Evolutionary conservation across 2,888 invertebrate species (phyloP).

Genomic region (Arge pagana): DNA sequence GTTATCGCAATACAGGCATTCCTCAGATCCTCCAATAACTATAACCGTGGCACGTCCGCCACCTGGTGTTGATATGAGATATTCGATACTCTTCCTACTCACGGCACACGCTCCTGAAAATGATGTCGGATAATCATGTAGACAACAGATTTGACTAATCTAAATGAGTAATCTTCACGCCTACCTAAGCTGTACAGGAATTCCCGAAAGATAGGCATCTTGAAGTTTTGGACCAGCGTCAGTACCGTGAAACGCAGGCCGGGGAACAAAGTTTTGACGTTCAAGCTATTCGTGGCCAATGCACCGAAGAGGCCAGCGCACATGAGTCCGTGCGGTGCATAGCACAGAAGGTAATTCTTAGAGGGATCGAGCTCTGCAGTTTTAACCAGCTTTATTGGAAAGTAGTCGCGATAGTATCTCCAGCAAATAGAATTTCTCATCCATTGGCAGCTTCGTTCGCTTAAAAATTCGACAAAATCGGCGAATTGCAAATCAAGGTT

Average conservation of each 20-base stretch:
- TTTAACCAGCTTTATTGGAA: conserved; percentile 83
- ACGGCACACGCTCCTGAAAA: conserved; percentile 62
- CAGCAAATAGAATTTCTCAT: conserved; percentile 72
- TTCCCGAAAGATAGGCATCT: conserved; percentile 74
- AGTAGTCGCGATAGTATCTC: conserved; percentile 79
- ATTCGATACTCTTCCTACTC: conserved; percentile 69
- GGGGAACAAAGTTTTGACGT: conserved; percentile 64
- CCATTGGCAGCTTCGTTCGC: conserved; percentile 59
- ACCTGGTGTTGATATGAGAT: conserved; percentile 60
- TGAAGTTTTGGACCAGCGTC: conserved; percentile 75
- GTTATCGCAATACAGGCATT: conserved; percentile 82
- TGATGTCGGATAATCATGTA: not conserved
- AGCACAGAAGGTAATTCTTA: conserved; percentile 84
- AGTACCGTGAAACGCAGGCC: conserved; percentile 66
- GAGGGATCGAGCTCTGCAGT: conserved; percentile 79
- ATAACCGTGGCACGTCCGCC: conserved; percentile 71
- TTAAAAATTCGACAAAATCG: conserved; percentile 48
- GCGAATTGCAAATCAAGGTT: conserved; percentile 2
- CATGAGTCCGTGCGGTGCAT: conserved; percentile 90
- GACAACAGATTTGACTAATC: not conserved
- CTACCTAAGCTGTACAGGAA: conserved; percentile 65
- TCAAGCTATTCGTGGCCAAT: conserved; percentile 73
- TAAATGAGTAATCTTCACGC: conserved; percentile 28
- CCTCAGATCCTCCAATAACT: conserved; percentile 87
- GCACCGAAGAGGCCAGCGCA: conserved; percentile 79